A percentile compares a stretch with the other conserved stretches of the same genome.
These are phyloP conservation scores for Campoplex capitator DNA, from an alignment of 2,888 invertebrate species.

Conservation along the genomic window DNA sequence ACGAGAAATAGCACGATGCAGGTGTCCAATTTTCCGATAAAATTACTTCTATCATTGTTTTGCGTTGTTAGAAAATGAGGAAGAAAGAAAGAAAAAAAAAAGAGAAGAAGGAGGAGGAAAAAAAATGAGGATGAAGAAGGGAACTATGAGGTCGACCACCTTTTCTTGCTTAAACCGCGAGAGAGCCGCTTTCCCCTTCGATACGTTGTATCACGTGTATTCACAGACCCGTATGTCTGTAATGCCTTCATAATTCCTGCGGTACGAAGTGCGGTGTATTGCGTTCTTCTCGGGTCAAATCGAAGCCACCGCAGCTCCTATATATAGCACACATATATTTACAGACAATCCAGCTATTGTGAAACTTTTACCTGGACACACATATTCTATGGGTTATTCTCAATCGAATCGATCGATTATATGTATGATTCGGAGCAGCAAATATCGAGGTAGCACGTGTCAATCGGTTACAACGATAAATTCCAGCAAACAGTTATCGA, in stretches of 20 bases:
- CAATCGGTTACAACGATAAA: neutral
- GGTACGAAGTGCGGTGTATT: constrained; percentile 62
- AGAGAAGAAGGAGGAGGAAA: no score
- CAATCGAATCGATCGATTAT: neutral
- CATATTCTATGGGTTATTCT: neutral
- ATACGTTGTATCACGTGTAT: constrained; percentile 43
- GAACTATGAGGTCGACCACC: constrained; percentile 59
- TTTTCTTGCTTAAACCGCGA: constrained; percentile 55
- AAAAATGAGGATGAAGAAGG: constrained; percentile 46
- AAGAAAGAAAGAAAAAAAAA: constrained; percentile 29
- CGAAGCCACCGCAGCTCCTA: constrained; percentile 34
- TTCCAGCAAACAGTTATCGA: neutral
- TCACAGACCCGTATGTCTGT: constrained; percentile 48
- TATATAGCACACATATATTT: constrained; percentile 30
- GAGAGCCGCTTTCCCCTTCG: constrained; percentile 68
- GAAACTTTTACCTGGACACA: constrained; percentile 55
- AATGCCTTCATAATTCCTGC: constrained; percentile 69
- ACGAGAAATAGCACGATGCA: neutral
- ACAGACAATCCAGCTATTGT: constrained; percentile 61
- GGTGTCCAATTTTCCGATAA: neutral
- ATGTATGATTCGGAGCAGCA: neutral
- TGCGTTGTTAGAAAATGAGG: constrained; percentile 33
- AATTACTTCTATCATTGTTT: constrained; percentile 30
- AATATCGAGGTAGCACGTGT: neutral
- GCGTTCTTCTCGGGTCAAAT: constrained; percentile 66